Evolutionary conservation across 30 jellyfish, hydroid and myxozoan species (phyloP).

Genomic region (Aurelia sp.): DNA sequence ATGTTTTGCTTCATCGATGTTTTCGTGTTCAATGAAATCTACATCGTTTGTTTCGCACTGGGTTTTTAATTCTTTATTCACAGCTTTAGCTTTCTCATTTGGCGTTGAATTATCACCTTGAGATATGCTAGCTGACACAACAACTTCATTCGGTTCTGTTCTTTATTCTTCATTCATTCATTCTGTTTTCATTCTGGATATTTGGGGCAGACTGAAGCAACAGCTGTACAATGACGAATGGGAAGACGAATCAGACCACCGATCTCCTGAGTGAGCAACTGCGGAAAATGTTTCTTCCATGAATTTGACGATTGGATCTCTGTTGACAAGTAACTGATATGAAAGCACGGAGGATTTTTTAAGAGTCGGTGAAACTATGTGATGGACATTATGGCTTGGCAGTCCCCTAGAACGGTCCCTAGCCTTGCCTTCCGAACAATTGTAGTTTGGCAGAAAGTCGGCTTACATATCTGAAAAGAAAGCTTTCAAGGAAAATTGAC

Average conservation of each 20-base stretch:
- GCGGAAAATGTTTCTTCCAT: constrained; percentile 1
- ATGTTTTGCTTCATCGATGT: constrained; percentile 29
- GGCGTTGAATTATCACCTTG: too few species aligned
- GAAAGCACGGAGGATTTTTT: constrained; percentile 16
- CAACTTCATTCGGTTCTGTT: too few species aligned
- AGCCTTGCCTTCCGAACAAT: constrained; percentile 30
- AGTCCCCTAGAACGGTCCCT: constrained; percentile 26
- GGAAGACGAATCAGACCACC: background rate
- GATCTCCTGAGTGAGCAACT: constrained; percentile 3
- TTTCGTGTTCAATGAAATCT: constrained; percentile 9
- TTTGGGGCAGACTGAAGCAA: constrained; percentile 1
- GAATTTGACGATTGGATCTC: constrained; percentile 14
- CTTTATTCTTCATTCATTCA: too few species aligned
- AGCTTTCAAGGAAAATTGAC: background rate
- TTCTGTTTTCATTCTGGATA: too few species aligned
- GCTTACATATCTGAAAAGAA: background rate
- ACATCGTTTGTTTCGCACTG: constrained; percentile 30
- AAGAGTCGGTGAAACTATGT: constrained; percentile 14
- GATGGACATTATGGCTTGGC: background rate
- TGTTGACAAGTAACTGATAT: background rate
- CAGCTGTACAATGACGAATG: background rate
- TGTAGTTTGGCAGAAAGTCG: constrained; percentile 19
- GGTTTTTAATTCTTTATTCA: too few species aligned
- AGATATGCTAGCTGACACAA: too few species aligned
- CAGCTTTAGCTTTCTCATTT: too few species aligned